phyloP scores from a whole-genome alignment of 1,140 invertebrate genomes.

The Ridgeia piscesae region DNA sequence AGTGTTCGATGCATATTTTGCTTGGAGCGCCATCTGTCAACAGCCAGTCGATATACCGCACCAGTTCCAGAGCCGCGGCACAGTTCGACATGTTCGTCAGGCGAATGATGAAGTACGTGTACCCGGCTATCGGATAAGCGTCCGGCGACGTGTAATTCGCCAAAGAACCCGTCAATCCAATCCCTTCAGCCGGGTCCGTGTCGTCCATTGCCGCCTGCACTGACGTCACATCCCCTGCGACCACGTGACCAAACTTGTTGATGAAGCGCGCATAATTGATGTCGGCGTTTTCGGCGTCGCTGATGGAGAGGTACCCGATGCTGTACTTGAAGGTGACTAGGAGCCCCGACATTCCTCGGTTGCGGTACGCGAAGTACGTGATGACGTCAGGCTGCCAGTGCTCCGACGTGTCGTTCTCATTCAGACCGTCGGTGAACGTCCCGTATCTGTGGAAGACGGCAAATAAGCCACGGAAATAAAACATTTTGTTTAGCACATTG shows the following conservation, averaged over 20 bases:
- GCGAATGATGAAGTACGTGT: conserved; percentile 43
- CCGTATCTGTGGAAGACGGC: conserved; percentile 27
- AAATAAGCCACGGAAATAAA: not conserved
- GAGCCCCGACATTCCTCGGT: conserved; percentile 22
- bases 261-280: not conserved
- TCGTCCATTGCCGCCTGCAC: conserved; percentile 18
- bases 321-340: conserved; percentile 19
- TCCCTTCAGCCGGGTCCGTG: not conserved
- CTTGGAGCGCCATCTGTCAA: not conserved
- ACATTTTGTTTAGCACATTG: too few relatives aligned
- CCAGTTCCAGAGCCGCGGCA: conserved; percentile 37
- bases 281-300: conserved; percentile 9
- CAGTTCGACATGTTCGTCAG: conserved; percentile 37
- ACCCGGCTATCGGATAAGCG: conserved; percentile 43
- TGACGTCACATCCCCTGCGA: not conserved
- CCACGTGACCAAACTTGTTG: not conserved
- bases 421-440: conserved; percentile 29
- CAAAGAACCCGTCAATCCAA: not conserved
- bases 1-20: not conserved
- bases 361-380: conserved; percentile 7
- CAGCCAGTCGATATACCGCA: conserved; percentile 45
- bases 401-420: not conserved
- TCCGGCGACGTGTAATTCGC: conserved; percentile 18
- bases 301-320: conserved; percentile 26
- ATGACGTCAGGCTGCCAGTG: not conserved